Percentiles rank a stretch among this genome's conserved stretches.
These are phyloP conservation scores for Halcyon badia DNA, from an alignment of 2,797 vertebrate genomes.

Conservation along the genomic window DNA sequence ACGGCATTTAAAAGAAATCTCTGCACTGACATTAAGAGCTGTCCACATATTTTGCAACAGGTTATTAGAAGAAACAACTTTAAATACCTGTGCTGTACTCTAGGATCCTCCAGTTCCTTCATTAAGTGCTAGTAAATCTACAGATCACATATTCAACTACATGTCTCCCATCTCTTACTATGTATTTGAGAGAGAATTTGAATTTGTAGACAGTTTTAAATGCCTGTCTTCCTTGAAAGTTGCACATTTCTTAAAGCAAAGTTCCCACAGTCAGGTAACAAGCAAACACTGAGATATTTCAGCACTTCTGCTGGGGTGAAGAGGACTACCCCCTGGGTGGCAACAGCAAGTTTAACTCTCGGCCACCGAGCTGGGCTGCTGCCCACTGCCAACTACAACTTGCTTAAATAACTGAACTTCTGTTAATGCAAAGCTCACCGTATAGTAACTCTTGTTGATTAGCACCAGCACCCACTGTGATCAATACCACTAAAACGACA, in stretches of 20 bases:
- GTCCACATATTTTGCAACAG: not conserved
- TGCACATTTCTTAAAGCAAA: not conserved
- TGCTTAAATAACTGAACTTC: rapidly evolving
- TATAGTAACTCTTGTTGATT: not conserved
- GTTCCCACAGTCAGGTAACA: not conserved
- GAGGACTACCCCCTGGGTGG: not conserved
- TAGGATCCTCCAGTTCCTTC: not conserved
- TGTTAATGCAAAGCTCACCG: rapidly evolving
- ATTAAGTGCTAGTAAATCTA: not conserved
- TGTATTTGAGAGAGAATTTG: not conserved
- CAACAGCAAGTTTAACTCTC: not conserved
- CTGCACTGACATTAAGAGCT: not conserved
- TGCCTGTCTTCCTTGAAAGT: not conserved
- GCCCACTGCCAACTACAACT: not conserved
- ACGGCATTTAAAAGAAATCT: not conserved
- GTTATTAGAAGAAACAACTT: not conserved
- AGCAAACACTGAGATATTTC: not conserved
- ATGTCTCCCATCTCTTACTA: not conserved
- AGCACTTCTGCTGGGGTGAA: not conserved
- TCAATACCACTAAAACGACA: not conserved
- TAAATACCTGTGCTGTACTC: not conserved
- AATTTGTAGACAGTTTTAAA: not conserved
- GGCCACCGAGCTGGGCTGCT: not conserved
- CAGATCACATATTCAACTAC: not conserved
- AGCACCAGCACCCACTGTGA: not conserved